These are phyloP conservation scores for Lasioglossum marginatum DNA, from an alignment of 2,888 invertebrate species.

Conservation along the genomic window DNA sequence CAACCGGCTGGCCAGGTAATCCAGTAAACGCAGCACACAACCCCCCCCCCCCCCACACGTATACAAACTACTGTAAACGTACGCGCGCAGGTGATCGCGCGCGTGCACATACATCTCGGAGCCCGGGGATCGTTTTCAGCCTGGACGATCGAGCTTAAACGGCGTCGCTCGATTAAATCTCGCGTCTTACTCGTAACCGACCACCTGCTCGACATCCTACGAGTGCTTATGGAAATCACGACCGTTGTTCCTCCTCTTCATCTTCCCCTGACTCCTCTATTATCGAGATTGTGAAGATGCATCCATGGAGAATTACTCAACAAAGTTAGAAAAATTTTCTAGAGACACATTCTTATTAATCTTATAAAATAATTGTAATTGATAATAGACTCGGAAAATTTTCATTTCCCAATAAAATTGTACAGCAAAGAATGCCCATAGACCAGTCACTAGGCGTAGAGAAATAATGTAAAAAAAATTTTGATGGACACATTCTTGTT, in stretches of 20 bases:
- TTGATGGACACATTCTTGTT: too few species aligned
- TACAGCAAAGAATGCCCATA: too few species aligned
- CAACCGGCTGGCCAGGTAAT: constrained; percentile 48
- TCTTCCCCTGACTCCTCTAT: background rate
- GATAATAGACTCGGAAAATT: too few species aligned
- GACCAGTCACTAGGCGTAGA: too few species aligned
- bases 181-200: constrained; percentile 14
- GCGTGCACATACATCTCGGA: background rate
- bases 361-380: too few species aligned
- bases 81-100: background rate
- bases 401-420: too few species aligned
- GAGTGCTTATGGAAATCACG: constrained; percentile 22
- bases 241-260: background rate
- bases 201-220: constrained; percentile 17
- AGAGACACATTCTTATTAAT: background rate
- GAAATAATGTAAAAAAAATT: too few species aligned
- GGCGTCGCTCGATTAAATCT: constrained; percentile 44
- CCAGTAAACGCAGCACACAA: constrained; percentile 47
- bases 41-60: background rate
- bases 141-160: constrained; percentile 28
- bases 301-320: background rate
- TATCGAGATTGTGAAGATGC: background rate
- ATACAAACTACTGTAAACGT: background rate
- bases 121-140: constrained; percentile 10
- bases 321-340: too few species aligned